phyloP scores from a whole-genome alignment of 2,888 invertebrate species.

The Acanthosepion lycidas region DNA sequence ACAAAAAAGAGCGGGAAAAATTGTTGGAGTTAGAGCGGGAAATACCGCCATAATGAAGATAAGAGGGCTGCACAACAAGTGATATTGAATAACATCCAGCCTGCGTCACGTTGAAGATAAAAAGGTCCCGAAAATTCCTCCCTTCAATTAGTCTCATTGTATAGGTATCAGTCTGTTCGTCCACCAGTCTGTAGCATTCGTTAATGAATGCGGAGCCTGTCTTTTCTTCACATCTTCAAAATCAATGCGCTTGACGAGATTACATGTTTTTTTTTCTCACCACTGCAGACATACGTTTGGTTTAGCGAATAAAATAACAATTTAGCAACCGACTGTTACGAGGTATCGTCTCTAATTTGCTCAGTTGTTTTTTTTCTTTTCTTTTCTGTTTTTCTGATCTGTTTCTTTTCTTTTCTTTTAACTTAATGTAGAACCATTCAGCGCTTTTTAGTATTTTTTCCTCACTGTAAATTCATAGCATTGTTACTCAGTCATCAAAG shows the following conservation, averaged over 20 bases:
- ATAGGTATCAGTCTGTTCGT: background rate
- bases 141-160: slow-evolving; percentile 21
- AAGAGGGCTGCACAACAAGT: background rate
- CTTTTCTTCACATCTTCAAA: background rate
- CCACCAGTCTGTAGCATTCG: background rate
- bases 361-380: no score
- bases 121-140: background rate
- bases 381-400: no score
- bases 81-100: background rate
- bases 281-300: background rate
- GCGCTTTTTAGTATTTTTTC: no score
- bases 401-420: no score
- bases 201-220: background rate
- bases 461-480: no score
- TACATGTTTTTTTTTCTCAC: background rate
- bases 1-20: background rate
- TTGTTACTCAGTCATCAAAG: no score
- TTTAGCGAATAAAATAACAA: background rate
- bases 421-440: no score
- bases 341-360: background rate
- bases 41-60: background rate
- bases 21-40: background rate
- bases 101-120: background rate
- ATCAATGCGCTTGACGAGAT: background rate
- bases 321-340: background rate